Conservation (phyloP, 2,888 invertebrate genomes). For the Rhogogaster chlorosoma region DNA sequence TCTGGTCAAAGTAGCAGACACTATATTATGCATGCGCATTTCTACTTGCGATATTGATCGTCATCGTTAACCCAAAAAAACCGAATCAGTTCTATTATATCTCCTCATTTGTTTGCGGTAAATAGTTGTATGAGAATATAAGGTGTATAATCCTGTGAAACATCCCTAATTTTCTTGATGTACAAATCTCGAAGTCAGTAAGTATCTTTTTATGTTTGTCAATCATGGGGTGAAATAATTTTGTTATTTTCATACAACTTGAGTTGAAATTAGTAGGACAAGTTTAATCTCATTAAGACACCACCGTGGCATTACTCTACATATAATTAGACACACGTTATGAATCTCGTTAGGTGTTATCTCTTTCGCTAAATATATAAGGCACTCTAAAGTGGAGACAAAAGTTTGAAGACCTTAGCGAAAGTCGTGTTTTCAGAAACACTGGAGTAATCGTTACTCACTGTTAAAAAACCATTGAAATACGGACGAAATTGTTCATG, state of each 20-base stretch:
- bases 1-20: neutral
- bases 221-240: neutral
- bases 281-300: neutral
- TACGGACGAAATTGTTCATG: neutral
- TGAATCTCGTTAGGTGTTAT: neutral
- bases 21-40: neutral
- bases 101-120: neutral
- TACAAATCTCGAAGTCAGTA: too few species aligned
- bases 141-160: too few species aligned
- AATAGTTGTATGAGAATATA: neutral
- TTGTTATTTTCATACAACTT: neutral
- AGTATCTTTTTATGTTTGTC: too few species aligned
- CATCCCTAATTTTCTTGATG: too few species aligned
- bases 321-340: neutral
- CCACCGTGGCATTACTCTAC: too few species aligned
- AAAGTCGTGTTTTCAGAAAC: neutral
- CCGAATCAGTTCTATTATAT: neutral
- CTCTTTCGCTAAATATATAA: neutral
- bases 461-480: too few species aligned
- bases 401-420: neutral
- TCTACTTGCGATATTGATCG: neutral
- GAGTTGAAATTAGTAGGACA: neutral
- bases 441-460: too few species aligned
- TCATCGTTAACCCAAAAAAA: neutral
- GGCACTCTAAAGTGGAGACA: neutral